These are phyloP conservation scores for Ptychadena robeensis DNA, from an alignment of 2,797 vertebrate species.

Conservation along the genomic window DNA sequence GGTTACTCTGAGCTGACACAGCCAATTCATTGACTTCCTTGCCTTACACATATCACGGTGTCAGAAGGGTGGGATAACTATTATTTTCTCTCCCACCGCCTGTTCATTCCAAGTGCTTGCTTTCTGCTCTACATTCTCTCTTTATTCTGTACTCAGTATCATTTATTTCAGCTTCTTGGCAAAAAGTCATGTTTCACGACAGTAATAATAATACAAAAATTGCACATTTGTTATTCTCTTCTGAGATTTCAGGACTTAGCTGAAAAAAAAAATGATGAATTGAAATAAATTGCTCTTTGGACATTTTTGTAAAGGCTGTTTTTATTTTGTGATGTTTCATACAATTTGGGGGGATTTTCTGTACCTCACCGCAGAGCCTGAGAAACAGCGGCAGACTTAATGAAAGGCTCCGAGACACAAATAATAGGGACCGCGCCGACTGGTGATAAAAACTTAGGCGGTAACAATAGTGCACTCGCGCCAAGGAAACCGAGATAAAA, in stretches of 20 bases:
- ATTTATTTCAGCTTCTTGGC: conserved; percentile 13
- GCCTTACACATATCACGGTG: neutral
- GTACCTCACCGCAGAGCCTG: neutral
- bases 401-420: neutral
- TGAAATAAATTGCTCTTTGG: conserved; percentile 65
- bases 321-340: conserved; percentile 18
- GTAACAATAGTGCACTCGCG: neutral
- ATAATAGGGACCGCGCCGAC: neutral
- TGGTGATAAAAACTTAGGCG: neutral
- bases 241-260: conserved; percentile 58
- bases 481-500: neutral
- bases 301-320: conserved; percentile 34
- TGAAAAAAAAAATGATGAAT: neutral
- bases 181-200: conserved; percentile 2
- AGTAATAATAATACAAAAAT: conserved; percentile 18
- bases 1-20: neutral
- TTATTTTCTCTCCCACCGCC: neutral
- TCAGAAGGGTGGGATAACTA: neutral
- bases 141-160: conserved; percentile 41
- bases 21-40: neutral
- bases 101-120: neutral
- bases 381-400: neutral
- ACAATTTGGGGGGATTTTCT: neutral
- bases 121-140: conserved; percentile 28
- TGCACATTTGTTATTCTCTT: conserved; percentile 58